A percentile compares a stretch with the other conserved stretches of the same genome.
Evolutionary conservation across 1,140 invertebrate genomes (phyloP).

Genomic region (Nephila pilipes): DNA sequence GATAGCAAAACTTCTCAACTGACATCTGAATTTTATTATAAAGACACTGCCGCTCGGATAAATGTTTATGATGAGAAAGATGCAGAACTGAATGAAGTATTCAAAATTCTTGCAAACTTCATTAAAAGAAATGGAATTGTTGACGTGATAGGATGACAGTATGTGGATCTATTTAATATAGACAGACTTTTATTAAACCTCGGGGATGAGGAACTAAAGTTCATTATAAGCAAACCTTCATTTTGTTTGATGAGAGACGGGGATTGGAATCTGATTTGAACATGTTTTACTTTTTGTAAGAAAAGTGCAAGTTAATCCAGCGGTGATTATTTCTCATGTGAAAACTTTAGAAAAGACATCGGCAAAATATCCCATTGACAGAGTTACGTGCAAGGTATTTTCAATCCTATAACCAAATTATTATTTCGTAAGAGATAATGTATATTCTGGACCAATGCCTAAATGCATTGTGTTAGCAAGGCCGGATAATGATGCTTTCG

Average conservation of each 20-base stretch:
- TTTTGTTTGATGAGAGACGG: too few relatives aligned
- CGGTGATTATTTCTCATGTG: background rate
- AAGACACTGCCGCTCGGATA: slow-evolving; percentile 23
- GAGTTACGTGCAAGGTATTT: too few relatives aligned
- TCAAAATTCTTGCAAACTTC: background rate
- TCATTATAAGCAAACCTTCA: slow-evolving; percentile 31
- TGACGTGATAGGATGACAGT: slow-evolving; percentile 42
- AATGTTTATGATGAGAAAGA: too few relatives aligned
- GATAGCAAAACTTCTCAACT: too few relatives aligned
- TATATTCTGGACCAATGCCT: too few relatives aligned
- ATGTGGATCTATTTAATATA: slow-evolving; percentile 50
- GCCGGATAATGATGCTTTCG: too few relatives aligned
- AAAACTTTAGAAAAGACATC: slow-evolving; percentile 25
- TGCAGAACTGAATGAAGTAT: background rate
- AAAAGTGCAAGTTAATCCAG: too few relatives aligned
- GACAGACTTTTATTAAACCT: slow-evolving; percentile 28
- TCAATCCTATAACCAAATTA: background rate
- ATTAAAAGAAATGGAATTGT: background rate
- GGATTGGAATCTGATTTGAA: background rate
- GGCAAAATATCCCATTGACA: too few relatives aligned
- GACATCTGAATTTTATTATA: slow-evolving; percentile 29
- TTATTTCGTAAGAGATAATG: background rate
- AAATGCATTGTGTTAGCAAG: too few relatives aligned
- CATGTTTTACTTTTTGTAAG: background rate
- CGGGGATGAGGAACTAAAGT: background rate